Conservation (phyloP, 2,113 vertebrate species). For the Scomber colias region DNA sequence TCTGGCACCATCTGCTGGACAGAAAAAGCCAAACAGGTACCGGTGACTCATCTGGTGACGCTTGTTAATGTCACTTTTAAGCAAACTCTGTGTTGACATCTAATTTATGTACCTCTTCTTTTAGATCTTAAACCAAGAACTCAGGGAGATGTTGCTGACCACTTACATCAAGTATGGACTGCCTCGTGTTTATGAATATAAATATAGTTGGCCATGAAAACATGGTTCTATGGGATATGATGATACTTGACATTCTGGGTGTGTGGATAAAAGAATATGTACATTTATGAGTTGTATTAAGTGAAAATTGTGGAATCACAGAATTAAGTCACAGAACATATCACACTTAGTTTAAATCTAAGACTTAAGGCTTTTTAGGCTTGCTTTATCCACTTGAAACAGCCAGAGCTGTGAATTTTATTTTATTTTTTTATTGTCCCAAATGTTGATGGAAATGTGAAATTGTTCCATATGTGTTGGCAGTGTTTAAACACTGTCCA, state of each 20-base stretch:
- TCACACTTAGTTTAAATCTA: slow-evolving; percentile 12
- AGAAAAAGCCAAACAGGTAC: slow-evolving; percentile 75
- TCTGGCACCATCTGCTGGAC: slow-evolving; percentile 80
- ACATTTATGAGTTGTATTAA: slow-evolving; percentile 20
- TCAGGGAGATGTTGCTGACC: slow-evolving; percentile 65
- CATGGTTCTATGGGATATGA: neutral
- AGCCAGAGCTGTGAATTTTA: slow-evolving; percentile 45
- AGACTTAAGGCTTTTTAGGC: slow-evolving; percentile 32
- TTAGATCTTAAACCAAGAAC: slow-evolving; percentile 67
- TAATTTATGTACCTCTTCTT: slow-evolving; percentile 13
- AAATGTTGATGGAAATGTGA: slow-evolving; percentile 56
- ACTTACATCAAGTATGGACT: slow-evolving; percentile 47
- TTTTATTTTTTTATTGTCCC: slow-evolving; percentile 23
- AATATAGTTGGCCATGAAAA: too few relatives aligned
- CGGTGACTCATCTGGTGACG: slow-evolving; percentile 51
- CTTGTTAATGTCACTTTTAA: neutral
- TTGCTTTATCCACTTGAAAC: slow-evolving; percentile 64
- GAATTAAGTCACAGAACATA: neutral
- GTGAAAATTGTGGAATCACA: neutral
- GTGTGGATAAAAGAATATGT: slow-evolving; percentile 23
- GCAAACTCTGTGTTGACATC: neutral
- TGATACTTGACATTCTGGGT: slow-evolving; percentile 37
- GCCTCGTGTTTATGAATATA: neutral
- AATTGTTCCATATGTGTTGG: slow-evolving; percentile 37
- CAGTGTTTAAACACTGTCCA: slow-evolving; percentile 41